Evolutionary conservation across 2,888 invertebrate genomes (phyloP), one percentile per base, ranked within the genome.

Genomic region (Dioctria rufipes): DNA sequence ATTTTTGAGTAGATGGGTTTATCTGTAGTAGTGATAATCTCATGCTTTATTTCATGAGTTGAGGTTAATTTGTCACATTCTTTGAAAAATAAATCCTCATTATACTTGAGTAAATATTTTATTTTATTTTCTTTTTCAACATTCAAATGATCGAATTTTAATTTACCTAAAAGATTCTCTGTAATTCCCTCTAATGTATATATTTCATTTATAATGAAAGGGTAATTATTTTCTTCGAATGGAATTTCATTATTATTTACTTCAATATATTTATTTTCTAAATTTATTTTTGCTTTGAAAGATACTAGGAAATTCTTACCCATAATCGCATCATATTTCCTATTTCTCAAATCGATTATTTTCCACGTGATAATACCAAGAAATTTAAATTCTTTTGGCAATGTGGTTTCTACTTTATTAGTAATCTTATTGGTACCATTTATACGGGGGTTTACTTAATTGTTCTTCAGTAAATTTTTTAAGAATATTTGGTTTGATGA

Each of bases 361-460:
- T 79, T 81, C 81, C 82, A 82, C 5, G 69, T 80, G 37, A 83
- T 65, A 43, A 80, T 83, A 11, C 80, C 81, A 77, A 71, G 66
- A 54, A 67, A 65, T 66, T 81, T 81, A 61, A 82, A 82, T 82
- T 82, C 80, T 69, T 51, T 79, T 81, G 82, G 83, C 78, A 80
- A 80, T 51, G 67, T 39, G 43, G 80, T 80, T 58, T 80, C 71
- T 63, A 83, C 78, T 81, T 80, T 82, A 43, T 78, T 60, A 39
- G 71, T 67, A 25, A 80, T 80, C 80, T 82, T 80, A 73, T 82
- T 82, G n/a, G 75, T 67, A 25, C 81, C 81, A 67, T 82, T 82
- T 71, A 82, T 78, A 58, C 13, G n/a, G n/a, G 6, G 78, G 78
- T 78, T 42, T 40, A 39, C 11, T 61, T 78, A 78, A 51, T 25